Conservation (phyloP, 1,140 invertebrate species). For the Orius insidiosus region DNA sequence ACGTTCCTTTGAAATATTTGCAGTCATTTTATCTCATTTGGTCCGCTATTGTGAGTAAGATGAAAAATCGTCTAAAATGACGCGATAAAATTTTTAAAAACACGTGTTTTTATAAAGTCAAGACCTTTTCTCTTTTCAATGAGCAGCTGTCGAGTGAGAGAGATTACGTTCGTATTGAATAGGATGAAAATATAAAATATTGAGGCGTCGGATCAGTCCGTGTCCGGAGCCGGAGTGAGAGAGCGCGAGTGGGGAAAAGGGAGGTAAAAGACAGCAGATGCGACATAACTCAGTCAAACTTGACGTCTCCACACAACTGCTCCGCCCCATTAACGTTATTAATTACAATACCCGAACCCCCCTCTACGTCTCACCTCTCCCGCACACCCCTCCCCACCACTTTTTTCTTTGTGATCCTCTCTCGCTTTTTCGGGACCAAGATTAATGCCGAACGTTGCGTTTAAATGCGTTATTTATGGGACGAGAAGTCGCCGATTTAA, state of each 20-base stretch:
- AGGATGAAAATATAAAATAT: conserved; percentile 4
- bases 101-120: too few species aligned
- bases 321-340: conserved; percentile 18
- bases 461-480: conserved; percentile 10
- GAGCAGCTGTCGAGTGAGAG: conserved; percentile 1
- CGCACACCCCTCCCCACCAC: too few species aligned
- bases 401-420: conserved; percentile 4
- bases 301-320: conserved; percentile 14
- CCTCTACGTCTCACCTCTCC: conserved; percentile 5
- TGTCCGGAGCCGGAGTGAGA: too few species aligned
- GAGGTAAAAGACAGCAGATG: conserved; percentile 13
- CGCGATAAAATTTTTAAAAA: conserved; percentile 8
- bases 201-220: too few species aligned
- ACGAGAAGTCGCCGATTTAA: conserved; percentile 11
- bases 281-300: conserved; percentile 18
- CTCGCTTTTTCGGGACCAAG: conserved; percentile 4
- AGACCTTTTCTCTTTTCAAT: too few species aligned
- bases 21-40: neutral
- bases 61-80: neutral
- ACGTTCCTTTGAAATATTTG: too few species aligned
- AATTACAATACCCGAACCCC: conserved; percentile 13
- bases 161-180: neutral
- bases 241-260: neutral
- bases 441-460: conserved; percentile 7
- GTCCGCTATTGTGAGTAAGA: conserved; percentile 2